Evolutionary conservation across 2,888 invertebrate genomes (phyloP).

Genomic region (Agonopterix arenella): DNA sequence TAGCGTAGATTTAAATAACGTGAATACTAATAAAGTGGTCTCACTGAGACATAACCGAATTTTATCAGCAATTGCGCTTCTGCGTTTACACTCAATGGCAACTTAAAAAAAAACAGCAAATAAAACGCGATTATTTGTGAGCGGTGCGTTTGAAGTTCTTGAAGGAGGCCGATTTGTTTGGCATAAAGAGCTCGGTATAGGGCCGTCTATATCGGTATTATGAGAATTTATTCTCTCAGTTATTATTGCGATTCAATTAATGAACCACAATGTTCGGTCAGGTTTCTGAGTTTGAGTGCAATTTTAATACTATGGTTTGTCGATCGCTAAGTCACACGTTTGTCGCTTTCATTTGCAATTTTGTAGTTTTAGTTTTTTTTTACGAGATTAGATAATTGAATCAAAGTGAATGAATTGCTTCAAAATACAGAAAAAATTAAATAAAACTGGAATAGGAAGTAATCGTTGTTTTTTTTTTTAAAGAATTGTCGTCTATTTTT

Average conservation of each 20-base stretch:
- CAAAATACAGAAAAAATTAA: no score
- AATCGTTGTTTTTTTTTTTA: no score
- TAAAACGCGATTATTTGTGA: constrained; percentile 47
- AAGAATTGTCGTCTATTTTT: no score
- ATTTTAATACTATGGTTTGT: constrained; percentile 3
- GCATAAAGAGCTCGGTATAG: constrained; percentile 69
- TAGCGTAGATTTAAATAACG: no score
- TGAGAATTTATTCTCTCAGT: constrained; percentile 62
- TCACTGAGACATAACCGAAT: no score
- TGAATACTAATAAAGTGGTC: no score
- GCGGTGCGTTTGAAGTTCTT: constrained; percentile 60
- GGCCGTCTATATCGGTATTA: constrained; percentile 49
- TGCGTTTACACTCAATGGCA: constrained; percentile 30
- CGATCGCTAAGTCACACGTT: not conserved
- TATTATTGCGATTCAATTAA: constrained; percentile 75
- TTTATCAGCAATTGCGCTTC: constrained; percentile 19
- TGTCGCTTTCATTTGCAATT: no score
- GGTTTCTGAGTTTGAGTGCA: constrained; percentile 29
- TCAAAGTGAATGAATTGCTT: no score
- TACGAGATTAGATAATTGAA: no score
- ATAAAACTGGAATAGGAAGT: no score
- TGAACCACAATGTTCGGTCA: constrained; percentile 52
- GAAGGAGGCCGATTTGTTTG: constrained; percentile 75
- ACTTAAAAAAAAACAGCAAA: constrained; percentile 50
- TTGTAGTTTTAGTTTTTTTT: no score